Evolutionary conservation across 2,113 vertebrate genomes (phyloP).

Genomic region (Cynoglossus semilaevis): DNA sequence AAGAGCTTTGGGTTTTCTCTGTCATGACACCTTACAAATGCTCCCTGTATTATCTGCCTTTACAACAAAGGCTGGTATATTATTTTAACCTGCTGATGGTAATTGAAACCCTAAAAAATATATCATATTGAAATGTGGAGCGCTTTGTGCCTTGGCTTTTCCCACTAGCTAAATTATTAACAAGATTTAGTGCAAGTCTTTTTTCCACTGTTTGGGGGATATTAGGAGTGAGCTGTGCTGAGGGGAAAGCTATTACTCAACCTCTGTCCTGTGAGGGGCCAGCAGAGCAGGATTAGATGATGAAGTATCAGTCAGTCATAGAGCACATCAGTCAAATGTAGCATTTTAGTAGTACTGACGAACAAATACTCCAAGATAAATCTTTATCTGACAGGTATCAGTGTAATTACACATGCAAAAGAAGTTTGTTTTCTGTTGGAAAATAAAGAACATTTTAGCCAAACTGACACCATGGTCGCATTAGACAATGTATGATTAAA

Average conservation of each 20-base stretch:
- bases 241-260: constrained; percentile 39
- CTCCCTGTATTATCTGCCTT: constrained; percentile 28
- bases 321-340: constrained; percentile 33
- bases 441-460: too few relatives aligned
- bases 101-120: constrained; percentile 50
- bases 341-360: constrained; percentile 5
- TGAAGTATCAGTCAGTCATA: constrained; percentile 47
- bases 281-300: constrained; percentile 34
- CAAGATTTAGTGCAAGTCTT: constrained; percentile 46
- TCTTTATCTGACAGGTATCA: constrained; percentile 3
- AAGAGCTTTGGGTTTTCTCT: constrained; percentile 40
- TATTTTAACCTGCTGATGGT: constrained; percentile 47
- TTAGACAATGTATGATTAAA: too few relatives aligned
- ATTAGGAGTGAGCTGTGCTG: constrained; percentile 47
- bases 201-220: constrained; percentile 39
- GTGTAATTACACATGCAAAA: too few relatives aligned
- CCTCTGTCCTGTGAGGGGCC: constrained; percentile 20
- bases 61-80: constrained; percentile 6
- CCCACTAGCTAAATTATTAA: constrained; percentile 59
- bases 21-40: constrained; percentile 29
- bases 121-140: constrained; percentile 54
- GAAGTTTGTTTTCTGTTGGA: too few relatives aligned
- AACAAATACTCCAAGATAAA: constrained; percentile 15
- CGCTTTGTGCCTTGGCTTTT: constrained; percentile 13
- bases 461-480: too few relatives aligned